Evolutionary conservation across 2,113 vertebrate species (phyloP).

Genomic region (Genyomyrus donnyi): DNA sequence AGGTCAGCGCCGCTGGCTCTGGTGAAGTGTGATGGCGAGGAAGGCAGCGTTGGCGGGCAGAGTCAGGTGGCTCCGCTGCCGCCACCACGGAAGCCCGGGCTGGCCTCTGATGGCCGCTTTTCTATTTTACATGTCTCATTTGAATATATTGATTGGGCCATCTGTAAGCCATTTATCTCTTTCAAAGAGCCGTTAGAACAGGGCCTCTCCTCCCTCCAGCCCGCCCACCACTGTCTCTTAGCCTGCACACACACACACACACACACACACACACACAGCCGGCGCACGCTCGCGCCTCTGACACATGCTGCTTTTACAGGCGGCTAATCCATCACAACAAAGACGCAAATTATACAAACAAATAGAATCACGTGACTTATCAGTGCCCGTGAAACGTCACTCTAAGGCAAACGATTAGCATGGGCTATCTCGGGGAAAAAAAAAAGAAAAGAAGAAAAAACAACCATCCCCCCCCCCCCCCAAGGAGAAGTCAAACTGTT

Average conservation of each 20-base stretch:
- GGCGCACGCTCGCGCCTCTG: constrained; percentile 14
- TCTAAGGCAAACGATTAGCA: constrained; percentile 11
- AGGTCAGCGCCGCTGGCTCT: background rate
- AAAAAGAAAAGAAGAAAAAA: background rate
- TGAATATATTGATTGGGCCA: constrained; percentile 73
- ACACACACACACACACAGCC: background rate
- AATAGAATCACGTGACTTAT: constrained; percentile 10
- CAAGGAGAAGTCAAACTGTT: constrained; percentile 5
- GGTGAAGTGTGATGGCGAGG: background rate
- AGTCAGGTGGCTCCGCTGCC: background rate
- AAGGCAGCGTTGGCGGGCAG: background rate
- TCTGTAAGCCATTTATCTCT: constrained; percentile 72
- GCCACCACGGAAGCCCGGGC: background rate
- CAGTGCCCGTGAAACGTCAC: constrained; percentile 24
- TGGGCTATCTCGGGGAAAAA: background rate
- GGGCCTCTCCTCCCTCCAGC: constrained; percentile 49
- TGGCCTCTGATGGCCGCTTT: constrained; percentile 19
- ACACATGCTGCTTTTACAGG: constrained; percentile 13
- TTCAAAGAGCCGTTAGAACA: constrained; percentile 66
- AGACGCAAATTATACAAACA: constrained; percentile 24
- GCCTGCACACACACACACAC: constrained; percentile 6
- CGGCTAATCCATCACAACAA: constrained; percentile 32
- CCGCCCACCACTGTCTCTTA: constrained; percentile 53
- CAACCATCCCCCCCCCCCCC: background rate
- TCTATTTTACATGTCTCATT: constrained; percentile 60